These are phyloP conservation scores for Chaetogeoica ovagalla DNA, from an alignment of 2,888 invertebrate species.

Conservation along the genomic window DNA sequence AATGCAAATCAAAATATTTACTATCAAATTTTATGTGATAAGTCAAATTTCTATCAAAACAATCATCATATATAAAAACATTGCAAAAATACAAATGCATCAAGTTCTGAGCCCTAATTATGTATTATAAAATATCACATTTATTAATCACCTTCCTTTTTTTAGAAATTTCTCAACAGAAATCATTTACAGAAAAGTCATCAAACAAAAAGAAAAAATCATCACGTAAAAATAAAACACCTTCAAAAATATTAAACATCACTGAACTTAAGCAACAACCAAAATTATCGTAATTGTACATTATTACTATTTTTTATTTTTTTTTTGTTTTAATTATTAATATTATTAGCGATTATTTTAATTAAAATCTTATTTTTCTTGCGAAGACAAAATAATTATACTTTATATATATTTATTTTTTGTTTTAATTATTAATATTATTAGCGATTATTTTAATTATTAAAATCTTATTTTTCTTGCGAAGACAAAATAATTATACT, in stretches of 20 bases:
- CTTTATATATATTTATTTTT: no score
- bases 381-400: background rate
- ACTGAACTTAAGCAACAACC: conserved; percentile 72
- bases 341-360: background rate
- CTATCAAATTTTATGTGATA: no score
- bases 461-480: background rate
- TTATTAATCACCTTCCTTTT: background rate
- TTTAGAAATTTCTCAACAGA: conserved; percentile 22
- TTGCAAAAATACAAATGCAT: no score
- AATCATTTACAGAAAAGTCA: conserved; percentile 4
- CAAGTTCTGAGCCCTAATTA: no score
- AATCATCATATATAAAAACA: no score
- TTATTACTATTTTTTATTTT: conserved; percentile 12
- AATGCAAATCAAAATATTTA: no score
- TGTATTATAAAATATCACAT: background rate
- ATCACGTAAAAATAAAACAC: conserved; percentile 20
- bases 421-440: background rate
- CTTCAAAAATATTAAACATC: conserved; percentile 67
- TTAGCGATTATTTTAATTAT: background rate
- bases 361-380: background rate
- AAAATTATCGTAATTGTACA: conserved; percentile 64
- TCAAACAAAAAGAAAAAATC: conserved; percentile 45
- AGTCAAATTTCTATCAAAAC: no score
- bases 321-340: background rate
- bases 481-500: background rate